phyloP scores from a whole-genome alignment of 35 echinoderm and acorn worm genomes.

The Lytechinus pictus region DNA sequence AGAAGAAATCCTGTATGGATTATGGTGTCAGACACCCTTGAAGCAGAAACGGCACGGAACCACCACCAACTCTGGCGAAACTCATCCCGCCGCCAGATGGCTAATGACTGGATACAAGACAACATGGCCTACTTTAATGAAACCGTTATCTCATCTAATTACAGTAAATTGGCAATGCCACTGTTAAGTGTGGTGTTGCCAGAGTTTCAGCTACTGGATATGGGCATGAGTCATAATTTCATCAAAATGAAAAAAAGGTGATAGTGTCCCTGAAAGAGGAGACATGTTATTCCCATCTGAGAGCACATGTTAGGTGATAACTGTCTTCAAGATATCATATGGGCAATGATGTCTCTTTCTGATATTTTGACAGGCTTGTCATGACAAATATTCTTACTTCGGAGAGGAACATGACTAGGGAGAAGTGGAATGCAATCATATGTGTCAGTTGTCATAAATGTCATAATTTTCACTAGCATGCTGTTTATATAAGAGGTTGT shows the following conservation, averaged over 20 bases:
- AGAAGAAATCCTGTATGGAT: neutral
- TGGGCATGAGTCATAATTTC: conserved; percentile 11
- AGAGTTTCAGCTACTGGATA: neutral
- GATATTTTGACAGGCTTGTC: neutral
- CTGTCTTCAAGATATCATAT: neutral
- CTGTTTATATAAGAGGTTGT: neutral
- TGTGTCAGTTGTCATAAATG: neutral
- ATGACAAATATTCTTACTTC: neutral
- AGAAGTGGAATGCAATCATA: neutral
- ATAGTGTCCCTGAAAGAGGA: neutral
- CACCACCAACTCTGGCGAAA: neutral
- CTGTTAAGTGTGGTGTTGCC: neutral
- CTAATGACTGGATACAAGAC: neutral
- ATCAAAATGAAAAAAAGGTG: neutral
- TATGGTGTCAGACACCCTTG: neutral
- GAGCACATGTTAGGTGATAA: neutral
- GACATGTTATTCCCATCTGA: neutral
- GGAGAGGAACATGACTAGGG: neutral
- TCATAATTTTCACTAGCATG: neutral
- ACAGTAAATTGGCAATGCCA: conserved; percentile 1
- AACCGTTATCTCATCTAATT: conserved; percentile 13
- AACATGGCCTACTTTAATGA: conserved; percentile 13
- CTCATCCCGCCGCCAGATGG: conserved; percentile 6
- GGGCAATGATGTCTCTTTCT: neutral
- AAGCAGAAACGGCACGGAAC: neutral